Conservation (phyloP, 2,888 invertebrate genomes). For the Coelinius sp. region DNA sequence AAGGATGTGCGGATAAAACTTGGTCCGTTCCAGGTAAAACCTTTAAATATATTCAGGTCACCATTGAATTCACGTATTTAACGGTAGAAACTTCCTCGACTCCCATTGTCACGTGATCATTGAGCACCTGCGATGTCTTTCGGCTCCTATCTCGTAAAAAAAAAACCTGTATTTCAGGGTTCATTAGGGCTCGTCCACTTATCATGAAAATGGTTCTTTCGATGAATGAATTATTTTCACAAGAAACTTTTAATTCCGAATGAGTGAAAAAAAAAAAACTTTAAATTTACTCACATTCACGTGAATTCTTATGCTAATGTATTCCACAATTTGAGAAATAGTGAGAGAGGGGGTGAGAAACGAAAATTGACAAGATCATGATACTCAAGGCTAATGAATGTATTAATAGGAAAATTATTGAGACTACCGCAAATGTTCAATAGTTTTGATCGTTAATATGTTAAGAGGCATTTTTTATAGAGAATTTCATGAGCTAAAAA, state of each 20-base stretch:
- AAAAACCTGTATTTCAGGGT: background rate
- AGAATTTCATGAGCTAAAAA: background rate
- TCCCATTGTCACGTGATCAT: constrained; percentile 4
- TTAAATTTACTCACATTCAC: background rate
- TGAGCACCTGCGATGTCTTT: constrained; percentile 1
- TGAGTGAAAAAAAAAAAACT: background rate
- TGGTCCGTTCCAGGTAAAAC: background rate
- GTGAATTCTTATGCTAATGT: background rate
- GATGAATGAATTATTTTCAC: background rate
- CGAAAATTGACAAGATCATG: background rate
- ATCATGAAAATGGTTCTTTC: background rate
- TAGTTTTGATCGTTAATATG: background rate
- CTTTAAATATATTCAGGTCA: constrained; percentile 10
- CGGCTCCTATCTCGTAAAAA: background rate
- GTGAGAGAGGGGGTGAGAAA: background rate
- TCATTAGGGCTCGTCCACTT: background rate
- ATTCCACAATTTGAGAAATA: background rate
- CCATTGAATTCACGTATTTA: constrained; percentile 14
- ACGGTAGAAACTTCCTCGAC: constrained; percentile 6
- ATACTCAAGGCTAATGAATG: background rate
- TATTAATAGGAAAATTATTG: background rate
- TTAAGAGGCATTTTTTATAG: background rate
- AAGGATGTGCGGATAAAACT: background rate
- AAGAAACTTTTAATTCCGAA: background rate
- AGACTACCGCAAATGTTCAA: background rate